These are phyloP conservation scores for Anoncus sp. DNA, from an alignment of 2,888 invertebrate species.

Conservation along the genomic window DNA sequence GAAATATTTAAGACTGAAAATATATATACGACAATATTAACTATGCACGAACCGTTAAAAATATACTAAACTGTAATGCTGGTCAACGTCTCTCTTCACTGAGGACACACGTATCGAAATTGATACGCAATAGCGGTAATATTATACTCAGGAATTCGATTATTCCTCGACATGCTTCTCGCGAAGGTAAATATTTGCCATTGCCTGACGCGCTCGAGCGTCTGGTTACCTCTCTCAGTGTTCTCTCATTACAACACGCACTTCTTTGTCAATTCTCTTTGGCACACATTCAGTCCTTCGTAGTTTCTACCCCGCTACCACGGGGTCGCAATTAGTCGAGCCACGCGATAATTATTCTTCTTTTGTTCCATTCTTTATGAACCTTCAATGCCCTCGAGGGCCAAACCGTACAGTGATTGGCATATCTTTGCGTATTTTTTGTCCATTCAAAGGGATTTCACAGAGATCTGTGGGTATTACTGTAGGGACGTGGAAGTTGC, in stretches of 20 bases:
- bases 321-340: neutral
- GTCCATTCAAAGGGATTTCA: neutral
- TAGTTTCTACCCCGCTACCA: no score
- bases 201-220: neutral
- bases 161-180: constrained; percentile 13
- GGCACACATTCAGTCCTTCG: neutral
- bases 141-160: constrained; percentile 32
- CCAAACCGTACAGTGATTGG: neutral
- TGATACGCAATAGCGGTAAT: no score
- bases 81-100: no score
- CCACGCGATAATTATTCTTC: constrained; percentile 25
- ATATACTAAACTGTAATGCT: no score
- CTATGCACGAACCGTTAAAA: no score
- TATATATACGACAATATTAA: no score
- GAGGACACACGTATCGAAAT: no score
- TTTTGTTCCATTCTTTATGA: constrained; percentile 10
- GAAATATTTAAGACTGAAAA: no score
- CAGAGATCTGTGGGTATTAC: neutral
- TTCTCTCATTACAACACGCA: constrained; percentile 21
- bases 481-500: neutral
- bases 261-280: constrained; percentile 28
- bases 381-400: neutral
- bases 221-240: constrained; percentile 38
- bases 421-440: neutral
- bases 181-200: constrained; percentile 40